Conservation (phyloP, 2,113 vertebrate species). For the Symphodus melops region DNA sequence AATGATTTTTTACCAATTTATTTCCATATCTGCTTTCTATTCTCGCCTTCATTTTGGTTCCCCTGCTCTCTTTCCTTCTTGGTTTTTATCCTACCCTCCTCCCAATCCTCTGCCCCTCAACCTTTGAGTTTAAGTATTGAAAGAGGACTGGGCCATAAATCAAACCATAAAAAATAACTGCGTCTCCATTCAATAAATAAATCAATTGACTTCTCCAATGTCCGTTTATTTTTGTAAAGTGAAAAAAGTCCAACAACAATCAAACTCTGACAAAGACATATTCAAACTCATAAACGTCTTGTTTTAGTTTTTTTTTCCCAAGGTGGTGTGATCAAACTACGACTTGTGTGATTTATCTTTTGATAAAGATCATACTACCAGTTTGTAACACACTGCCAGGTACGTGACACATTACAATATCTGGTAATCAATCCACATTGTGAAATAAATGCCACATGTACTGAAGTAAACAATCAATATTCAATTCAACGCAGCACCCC, state of each 20-base stretch:
- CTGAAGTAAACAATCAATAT: constrained; percentile 32
- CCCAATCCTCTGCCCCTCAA: not conserved
- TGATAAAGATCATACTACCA: constrained; percentile 21
- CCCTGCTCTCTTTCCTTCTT: not conserved
- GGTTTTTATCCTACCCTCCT: constrained; percentile 7
- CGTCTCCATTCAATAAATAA: constrained; percentile 28
- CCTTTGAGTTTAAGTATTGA: constrained; percentile 5
- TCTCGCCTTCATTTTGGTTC: not conserved
- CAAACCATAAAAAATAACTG: constrained; percentile 49
- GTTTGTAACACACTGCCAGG: constrained; percentile 26
- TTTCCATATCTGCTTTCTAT: constrained; percentile 19
- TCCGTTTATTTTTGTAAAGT: not conserved
- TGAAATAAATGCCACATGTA: constrained; percentile 49
- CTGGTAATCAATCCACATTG: constrained; percentile 43
- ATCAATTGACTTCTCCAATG: constrained; percentile 11
- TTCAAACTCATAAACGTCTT: constrained; percentile 53
- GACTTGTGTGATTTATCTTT: constrained; percentile 52
- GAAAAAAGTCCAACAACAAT: not conserved
- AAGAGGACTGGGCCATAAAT: constrained; percentile 32
- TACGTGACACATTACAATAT: constrained; percentile 33
- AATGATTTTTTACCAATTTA: constrained; percentile 11
- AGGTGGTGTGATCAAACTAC: constrained; percentile 53
- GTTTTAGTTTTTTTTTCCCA: constrained; percentile 57
- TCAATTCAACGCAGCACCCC: constrained; percentile 22
- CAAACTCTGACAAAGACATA: constrained; percentile 23